These are phyloP conservation scores for Paramormyrops hopkinsi DNA, from an alignment of 2,797 vertebrate species.

Conservation along the genomic window DNA sequence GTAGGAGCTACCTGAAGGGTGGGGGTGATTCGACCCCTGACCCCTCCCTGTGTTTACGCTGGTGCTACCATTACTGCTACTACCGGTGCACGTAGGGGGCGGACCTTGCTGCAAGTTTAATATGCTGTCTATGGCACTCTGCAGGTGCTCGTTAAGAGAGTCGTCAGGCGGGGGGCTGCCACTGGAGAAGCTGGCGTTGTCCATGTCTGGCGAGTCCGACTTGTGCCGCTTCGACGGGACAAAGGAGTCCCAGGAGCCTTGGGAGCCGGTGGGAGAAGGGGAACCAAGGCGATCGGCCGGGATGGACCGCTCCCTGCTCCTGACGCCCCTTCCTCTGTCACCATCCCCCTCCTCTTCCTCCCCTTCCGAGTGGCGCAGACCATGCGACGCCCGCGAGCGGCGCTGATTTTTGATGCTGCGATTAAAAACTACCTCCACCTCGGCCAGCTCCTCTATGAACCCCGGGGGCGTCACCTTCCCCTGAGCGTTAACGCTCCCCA, in stretches of 20 bases:
- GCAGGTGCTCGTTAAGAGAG: constrained; percentile 82
- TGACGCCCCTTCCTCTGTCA: neutral
- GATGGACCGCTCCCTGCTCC: constrained; percentile 52
- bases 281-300: constrained; percentile 67
- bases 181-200: constrained; percentile 91
- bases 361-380: constrained; percentile 33
- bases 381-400: constrained; percentile 9
- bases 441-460: constrained; percentile 63
- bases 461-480: constrained; percentile 41
- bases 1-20: constrained; percentile 51
- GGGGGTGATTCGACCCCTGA: constrained; percentile 48
- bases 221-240: constrained; percentile 81
- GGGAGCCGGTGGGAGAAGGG: constrained; percentile 56
- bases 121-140: constrained; percentile 95
- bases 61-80: neutral
- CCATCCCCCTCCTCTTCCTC: neutral
- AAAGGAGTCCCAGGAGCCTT: constrained; percentile 68
- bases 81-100: constrained; percentile 21
- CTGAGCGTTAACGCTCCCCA: constrained; percentile 11
- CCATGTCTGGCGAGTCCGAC: constrained; percentile 83
- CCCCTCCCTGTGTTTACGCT: constrained; percentile 48
- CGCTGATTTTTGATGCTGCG: constrained; percentile 65
- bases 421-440: constrained; percentile 75
- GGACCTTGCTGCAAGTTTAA: constrained; percentile 86
- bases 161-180: constrained; percentile 86